phyloP scores from a whole-genome alignment of 1,140 invertebrate species.

The Micrasema minimum region DNA sequence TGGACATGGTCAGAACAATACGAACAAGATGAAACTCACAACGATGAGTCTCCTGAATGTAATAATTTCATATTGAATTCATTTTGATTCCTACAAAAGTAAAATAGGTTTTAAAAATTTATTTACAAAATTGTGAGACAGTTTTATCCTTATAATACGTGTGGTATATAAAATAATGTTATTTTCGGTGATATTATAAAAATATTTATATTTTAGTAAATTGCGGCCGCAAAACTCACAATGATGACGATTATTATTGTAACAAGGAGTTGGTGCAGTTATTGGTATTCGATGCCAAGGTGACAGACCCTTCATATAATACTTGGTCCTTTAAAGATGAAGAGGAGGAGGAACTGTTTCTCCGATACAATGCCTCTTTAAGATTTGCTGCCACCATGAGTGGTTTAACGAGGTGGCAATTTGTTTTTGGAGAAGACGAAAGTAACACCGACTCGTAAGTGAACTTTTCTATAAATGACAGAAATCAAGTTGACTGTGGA shows the following conservation, averaged over 20 bases:
- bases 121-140: too few species aligned
- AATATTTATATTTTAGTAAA: conserved; percentile 65
- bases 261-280: conserved; percentile 87
- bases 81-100: too few species aligned
- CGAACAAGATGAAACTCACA: conserved; percentile 54
- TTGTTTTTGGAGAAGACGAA: conserved; percentile 69
- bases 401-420: conserved; percentile 87
- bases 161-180: too few species aligned
- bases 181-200: too few species aligned
- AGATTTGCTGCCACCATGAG: conserved; percentile 90
- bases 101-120: too few species aligned
- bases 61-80: too few species aligned
- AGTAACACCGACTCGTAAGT: conserved; percentile 48
- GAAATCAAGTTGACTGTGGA: too few species aligned
- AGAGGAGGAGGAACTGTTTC: conserved; percentile 67
- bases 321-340: conserved; percentile 69
- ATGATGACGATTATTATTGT: conserved; percentile 81
- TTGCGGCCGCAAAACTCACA: conserved; percentile 72
- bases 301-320: conserved; percentile 78
- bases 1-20: conserved; percentile 73
- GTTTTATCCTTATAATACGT: too few species aligned
- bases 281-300: conserved; percentile 87
- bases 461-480: not conserved
- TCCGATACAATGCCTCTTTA: conserved; percentile 75
- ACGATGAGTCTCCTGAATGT: conserved; percentile 54